These are phyloP conservation scores for Taphrorychus bicolor DNA, from an alignment of 2,888 invertebrate species.

Conservation along the genomic window DNA sequence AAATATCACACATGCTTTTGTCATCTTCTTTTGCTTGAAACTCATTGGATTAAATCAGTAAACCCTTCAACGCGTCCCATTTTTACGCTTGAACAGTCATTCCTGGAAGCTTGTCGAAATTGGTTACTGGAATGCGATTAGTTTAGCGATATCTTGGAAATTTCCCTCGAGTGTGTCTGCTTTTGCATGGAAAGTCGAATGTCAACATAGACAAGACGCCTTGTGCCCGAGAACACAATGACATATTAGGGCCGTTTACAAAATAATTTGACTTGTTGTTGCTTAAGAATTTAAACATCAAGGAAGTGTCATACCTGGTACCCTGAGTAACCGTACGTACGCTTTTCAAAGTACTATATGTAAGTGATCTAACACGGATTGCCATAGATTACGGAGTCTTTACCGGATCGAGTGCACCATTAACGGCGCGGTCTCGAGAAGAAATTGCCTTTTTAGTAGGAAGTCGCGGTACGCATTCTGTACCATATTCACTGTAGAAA, in stretches of 20 bases:
- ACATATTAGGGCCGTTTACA: background rate
- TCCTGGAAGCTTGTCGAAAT: background rate
- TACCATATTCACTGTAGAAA: constrained; percentile 8
- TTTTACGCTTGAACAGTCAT: background rate
- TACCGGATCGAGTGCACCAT: constrained; percentile 1
- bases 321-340: background rate
- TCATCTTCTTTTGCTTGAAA: background rate
- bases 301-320: background rate
- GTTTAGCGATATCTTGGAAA: background rate
- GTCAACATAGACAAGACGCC: background rate
- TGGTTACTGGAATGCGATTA: background rate
- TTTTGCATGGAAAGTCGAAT: background rate
- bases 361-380: constrained; percentile 13
- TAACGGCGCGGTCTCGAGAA: constrained; percentile 1
- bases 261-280: background rate
- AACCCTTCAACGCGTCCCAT: background rate
- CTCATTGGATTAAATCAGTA: background rate
- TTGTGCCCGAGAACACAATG: background rate
- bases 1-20: no score
- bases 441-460: constrained; percentile 11
- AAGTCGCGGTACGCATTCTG: constrained; percentile 13
- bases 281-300: background rate
- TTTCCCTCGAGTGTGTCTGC: background rate
- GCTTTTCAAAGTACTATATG: background rate
- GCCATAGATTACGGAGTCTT: constrained; percentile 5